A percentile compares a stretch with the other conserved stretches of the same genome.
These are phyloP conservation scores for Heliconius cydno DNA, from an alignment of 2,888 invertebrate species.

Conservation along the genomic window DNA sequence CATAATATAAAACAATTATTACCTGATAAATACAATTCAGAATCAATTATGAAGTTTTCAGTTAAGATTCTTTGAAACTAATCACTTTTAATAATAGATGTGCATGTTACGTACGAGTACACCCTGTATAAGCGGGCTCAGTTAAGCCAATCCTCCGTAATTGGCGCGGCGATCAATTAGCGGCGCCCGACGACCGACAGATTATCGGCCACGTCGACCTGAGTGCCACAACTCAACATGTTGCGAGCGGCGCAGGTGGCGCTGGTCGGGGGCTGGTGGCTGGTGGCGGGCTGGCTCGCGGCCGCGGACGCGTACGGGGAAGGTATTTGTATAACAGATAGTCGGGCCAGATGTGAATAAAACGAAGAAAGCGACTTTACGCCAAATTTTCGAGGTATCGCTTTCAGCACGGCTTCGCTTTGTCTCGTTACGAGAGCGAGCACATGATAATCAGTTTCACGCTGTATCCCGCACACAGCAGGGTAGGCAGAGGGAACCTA, in stretches of 20 bases:
- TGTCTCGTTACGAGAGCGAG: no score
- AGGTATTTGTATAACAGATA: slow-evolving; percentile 37
- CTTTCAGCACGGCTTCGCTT: no score
- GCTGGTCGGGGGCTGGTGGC: slow-evolving; percentile 4
- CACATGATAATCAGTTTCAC: no score
- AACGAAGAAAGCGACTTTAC: no score
- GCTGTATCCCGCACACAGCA: no score
- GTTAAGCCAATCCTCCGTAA: slow-evolving; percentile 51
- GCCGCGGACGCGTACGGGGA: slow-evolving; percentile 53
- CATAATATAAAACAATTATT: not conserved
- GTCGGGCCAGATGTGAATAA: no score
- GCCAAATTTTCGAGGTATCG: no score
- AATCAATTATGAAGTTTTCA: not conserved
- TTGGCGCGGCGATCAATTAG: slow-evolving; percentile 52
- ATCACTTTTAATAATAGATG: not conserved
- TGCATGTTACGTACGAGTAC: not conserved
- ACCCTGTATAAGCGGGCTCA: slow-evolving; percentile 24
- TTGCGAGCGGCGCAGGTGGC: not conserved
- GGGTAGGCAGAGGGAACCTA: no score
- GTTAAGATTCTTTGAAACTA: no score
- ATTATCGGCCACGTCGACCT: not conserved
- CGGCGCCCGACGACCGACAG: slow-evolving; percentile 4
- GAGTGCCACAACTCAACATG: not conserved
- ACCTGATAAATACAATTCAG: not conserved
- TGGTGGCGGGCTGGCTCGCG: slow-evolving; percentile 46